phyloP scores from a whole-genome alignment of 2,113 vertebrate species.

The Spea bombifrons region DNA sequence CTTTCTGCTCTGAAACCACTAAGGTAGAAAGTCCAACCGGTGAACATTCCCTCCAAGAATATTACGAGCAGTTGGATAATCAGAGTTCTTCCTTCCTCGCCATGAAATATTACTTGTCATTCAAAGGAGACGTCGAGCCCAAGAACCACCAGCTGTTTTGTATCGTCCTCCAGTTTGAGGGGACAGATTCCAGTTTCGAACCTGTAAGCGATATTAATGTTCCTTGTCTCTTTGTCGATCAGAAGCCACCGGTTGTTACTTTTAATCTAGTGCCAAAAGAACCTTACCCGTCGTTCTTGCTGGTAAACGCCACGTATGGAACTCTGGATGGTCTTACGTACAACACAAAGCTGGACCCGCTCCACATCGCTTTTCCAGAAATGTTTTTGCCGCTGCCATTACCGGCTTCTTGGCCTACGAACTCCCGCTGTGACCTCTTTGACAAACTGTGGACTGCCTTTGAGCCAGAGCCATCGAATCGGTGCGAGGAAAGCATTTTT shows the following conservation, averaged over 20 bases:
- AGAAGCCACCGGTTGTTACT: conserved; percentile 54
- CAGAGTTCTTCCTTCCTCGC: conserved; percentile 58
- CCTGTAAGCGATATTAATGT: conserved; percentile 67
- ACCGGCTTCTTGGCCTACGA: conserved; percentile 40
- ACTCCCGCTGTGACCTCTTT: conserved; percentile 59
- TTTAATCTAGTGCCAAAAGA: conserved; percentile 68
- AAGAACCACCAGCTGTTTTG: conserved; percentile 70
- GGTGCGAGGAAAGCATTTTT: conserved; percentile 65
- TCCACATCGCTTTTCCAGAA: conserved; percentile 69
- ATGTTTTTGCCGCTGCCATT: conserved; percentile 68
- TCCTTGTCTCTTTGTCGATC: conserved; percentile 66
- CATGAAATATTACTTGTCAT: conserved; percentile 63
- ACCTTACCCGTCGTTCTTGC: conserved; percentile 67
- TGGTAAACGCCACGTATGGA: conserved; percentile 68
- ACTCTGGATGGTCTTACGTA: conserved; percentile 69
- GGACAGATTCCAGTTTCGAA: conserved; percentile 64
- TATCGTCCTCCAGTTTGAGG: conserved; percentile 72
- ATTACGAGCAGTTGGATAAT: conserved; percentile 60
- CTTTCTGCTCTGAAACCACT: fast-evolving
- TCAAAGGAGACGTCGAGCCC: conserved; percentile 46
- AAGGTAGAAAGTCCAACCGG: neutral
- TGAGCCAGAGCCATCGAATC: conserved; percentile 38
- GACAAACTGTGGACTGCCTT: conserved; percentile 68
- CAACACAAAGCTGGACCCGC: conserved; percentile 64
- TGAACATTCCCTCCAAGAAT: conserved; percentile 49